A percentile compares a stretch with the other conserved stretches of the same genome.
Evolutionary conservation across 1,140 invertebrate species (phyloP).

Genomic region (Helicoverpa zea): DNA sequence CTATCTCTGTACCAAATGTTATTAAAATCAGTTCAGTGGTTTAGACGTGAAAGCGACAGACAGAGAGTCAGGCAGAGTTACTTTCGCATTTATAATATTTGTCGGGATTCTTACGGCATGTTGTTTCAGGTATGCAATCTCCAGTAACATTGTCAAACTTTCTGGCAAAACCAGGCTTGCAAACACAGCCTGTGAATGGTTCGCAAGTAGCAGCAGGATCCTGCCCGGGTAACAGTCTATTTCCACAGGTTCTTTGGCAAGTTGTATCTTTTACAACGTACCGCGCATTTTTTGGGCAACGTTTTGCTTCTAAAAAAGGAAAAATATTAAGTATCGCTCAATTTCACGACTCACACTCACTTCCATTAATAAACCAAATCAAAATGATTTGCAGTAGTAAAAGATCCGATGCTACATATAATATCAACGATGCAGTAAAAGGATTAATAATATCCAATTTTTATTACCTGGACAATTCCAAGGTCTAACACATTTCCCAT

Average conservation of each 20-base stretch:
- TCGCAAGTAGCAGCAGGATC: background rate
- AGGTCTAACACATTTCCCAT: background rate
- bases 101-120: constrained; percentile 48
- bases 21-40: too few relatives aligned
- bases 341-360: background rate
- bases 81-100: too few relatives aligned
- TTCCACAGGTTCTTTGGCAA: constrained; percentile 42
- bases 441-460: background rate
- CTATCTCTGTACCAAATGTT: too few relatives aligned
- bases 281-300: constrained; percentile 31
- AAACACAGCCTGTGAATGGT: constrained; percentile 41
- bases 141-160: constrained; percentile 44
- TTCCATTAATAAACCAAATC: too few relatives aligned
- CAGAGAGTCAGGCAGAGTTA: too few relatives aligned
- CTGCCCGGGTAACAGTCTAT: background rate
- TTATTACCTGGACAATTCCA: background rate
- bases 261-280: constrained; percentile 18
- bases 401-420: too few relatives aligned
- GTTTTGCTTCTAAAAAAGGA: background rate
- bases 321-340: background rate
- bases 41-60: too few relatives aligned
- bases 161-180: constrained; percentile 30
- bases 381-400: too few relatives aligned
- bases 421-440: too few relatives aligned
- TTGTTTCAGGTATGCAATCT: constrained; percentile 34